Conservation (phyloP, 2,888 invertebrate genomes). For the Acanthosoma haemorrhoidale region DNA sequence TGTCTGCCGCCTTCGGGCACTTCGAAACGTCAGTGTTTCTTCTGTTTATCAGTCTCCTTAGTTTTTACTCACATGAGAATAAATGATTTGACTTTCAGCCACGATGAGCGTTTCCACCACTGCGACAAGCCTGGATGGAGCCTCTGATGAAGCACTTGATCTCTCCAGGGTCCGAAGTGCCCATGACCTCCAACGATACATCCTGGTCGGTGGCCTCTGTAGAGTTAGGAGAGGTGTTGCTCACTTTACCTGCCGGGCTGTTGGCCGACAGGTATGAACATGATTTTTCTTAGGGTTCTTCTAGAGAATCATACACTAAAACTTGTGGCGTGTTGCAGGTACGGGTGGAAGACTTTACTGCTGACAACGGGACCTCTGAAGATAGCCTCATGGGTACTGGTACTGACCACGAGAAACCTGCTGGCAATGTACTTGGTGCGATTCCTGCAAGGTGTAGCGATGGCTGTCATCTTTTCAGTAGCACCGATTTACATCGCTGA, state of each 20-base stretch:
- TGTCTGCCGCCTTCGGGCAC: too few relatives aligned
- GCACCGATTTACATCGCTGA: conserved; percentile 42
- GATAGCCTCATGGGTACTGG: conserved; percentile 40
- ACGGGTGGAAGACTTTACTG: conserved; percentile 40
- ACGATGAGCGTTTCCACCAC: too few relatives aligned
- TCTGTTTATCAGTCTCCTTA: too few relatives aligned
- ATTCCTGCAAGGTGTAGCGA: conserved; percentile 40
- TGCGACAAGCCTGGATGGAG: conserved; percentile 41
- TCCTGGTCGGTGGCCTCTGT: conserved; percentile 42
- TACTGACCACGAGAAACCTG: conserved; percentile 38
- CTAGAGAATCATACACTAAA: too few relatives aligned
- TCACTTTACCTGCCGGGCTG: conserved; percentile 39
- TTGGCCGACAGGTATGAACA: conserved; percentile 35
- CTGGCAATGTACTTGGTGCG: conserved; percentile 38
- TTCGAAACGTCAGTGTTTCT: too few relatives aligned
- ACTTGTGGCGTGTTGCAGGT: conserved; percentile 27
- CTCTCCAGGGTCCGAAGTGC: conserved; percentile 33
- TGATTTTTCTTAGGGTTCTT: too few relatives aligned
- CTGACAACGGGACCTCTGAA: conserved; percentile 39
- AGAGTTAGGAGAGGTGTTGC: conserved; percentile 39
- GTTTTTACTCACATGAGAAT: too few relatives aligned
- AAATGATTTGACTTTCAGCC: too few relatives aligned
- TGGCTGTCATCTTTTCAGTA: conserved; percentile 41
- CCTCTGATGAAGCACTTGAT: conserved; percentile 37
- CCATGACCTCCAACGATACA: conserved; percentile 37